Percentiles rank a stretch among this genome's conserved stretches.
Evolutionary conservation across 2,888 invertebrate species (phyloP).

Genomic region (Zelleria hepariella): DNA sequence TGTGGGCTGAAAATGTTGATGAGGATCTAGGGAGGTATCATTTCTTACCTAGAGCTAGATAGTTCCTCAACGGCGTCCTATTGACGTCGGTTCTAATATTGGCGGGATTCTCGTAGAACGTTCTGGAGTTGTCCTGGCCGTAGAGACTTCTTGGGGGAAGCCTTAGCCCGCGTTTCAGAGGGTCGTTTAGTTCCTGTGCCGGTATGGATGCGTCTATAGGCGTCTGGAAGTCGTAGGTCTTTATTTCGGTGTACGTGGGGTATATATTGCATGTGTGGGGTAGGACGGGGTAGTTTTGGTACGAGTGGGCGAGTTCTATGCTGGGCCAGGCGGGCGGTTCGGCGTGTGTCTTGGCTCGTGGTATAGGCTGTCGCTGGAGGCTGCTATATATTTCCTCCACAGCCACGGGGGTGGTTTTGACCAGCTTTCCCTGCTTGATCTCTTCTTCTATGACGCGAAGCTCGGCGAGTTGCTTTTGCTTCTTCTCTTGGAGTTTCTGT

Average conservation of each 20-base stretch:
- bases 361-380: constrained; percentile 76
- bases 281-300: constrained; percentile 59
- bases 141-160: constrained; percentile 19
- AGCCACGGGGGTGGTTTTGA: constrained; percentile 64
- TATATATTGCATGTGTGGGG: constrained; percentile 52
- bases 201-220: constrained; percentile 20
- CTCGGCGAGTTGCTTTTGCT: constrained; percentile 88
- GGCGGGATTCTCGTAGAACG: constrained; percentile 54
- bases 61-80: constrained; percentile 41
- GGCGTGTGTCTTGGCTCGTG: constrained; percentile 77
- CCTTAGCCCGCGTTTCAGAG: not conserved
- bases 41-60: constrained; percentile 32
- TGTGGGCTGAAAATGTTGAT: too few species aligned
- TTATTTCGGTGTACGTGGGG: constrained; percentile 59
- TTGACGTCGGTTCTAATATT: constrained; percentile 35
- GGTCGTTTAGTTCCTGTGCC: not conserved
- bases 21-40: too few species aligned
- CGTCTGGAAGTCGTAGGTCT: constrained; percentile 42
- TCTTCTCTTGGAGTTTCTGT: constrained; percentile 89
- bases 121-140: constrained; percentile 41
- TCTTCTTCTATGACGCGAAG: constrained; percentile 84
- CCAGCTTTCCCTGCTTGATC: constrained; percentile 86
- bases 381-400: constrained; percentile 72
- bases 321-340: constrained; percentile 68
- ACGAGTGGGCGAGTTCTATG: constrained; percentile 56